Conservation (phyloP, 2,888 invertebrate genomes). For the Octonoba sinensis region DNA sequence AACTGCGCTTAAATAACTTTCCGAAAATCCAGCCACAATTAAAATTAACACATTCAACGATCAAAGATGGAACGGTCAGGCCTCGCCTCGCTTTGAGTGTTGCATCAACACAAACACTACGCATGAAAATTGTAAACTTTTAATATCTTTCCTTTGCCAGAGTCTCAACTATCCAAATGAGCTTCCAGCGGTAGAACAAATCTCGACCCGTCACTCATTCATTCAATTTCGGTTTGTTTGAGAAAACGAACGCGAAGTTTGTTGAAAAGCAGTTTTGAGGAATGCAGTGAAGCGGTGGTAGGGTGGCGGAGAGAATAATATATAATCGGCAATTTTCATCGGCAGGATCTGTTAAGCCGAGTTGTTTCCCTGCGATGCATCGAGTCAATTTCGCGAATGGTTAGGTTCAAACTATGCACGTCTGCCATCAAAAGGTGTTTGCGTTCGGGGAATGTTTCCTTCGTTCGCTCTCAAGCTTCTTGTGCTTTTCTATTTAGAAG, state of each 20-base stretch:
- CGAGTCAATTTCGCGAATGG: conserved; percentile 59
- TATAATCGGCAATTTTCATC: conserved; percentile 61
- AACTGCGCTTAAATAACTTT: too few species aligned
- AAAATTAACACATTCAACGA: too few species aligned
- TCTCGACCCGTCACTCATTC: not conserved
- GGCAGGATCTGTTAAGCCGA: conserved; percentile 39
- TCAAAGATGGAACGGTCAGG: too few species aligned
- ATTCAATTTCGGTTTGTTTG: conserved; percentile 54
- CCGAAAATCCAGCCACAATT: too few species aligned
- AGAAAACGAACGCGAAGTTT: conserved; percentile 29
- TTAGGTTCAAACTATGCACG: conserved; percentile 51
- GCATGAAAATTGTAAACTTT: too few species aligned
- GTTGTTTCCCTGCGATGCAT: conserved; percentile 48
- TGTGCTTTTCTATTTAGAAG: not conserved
- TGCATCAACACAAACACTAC: too few species aligned
- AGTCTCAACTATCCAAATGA: too few species aligned
- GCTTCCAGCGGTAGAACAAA: too few species aligned
- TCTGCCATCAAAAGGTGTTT: conserved; percentile 31
- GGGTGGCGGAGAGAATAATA: conserved; percentile 22
- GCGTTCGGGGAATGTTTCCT: conserved; percentile 3
- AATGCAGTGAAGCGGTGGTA: conserved; percentile 13
- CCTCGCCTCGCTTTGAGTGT: too few species aligned
- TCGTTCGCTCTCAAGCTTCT: not conserved
- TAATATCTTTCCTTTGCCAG: too few species aligned
- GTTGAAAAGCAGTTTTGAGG: conserved; percentile 27